Base-by-base conservation (phyloP, 1,140 invertebrate genomes). In the Danaus melanippus region DNA sequence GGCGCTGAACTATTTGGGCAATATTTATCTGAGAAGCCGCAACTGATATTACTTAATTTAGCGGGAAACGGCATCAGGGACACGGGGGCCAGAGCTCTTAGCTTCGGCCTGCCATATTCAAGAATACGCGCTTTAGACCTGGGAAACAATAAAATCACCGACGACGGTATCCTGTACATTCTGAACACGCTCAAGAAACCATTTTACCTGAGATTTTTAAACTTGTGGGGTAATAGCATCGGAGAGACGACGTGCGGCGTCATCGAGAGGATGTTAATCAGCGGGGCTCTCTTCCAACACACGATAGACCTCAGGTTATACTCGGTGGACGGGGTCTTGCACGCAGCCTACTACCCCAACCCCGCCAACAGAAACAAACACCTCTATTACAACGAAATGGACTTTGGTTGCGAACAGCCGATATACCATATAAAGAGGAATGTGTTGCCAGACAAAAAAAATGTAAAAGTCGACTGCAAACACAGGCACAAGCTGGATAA, bases 241-340 rank as follows among this genome's bases (percentile, higher is more conserved):
- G 78, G 74, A 0, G 73, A 81, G 48, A 42, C 42, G 8, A 73
- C 80, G 40, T 87, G 84, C 40, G 69, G 69, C 39, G 83, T 89
- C 40, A 66, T 91, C 6, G 56, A 88, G 51, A 76, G 88, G 66
- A 88, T 90, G 86, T 46, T 91, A 7, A n/a, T 62, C 8, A 88
- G 88, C 40, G 79, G 80, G 1, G 79, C 82, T 0, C 61, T 91
- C 1, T 71, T 81, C 12, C 89, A 90, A 71, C 77, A 88, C 12
- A 77, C 86, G 6, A 77, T 91, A 40, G 90, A 91, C 64, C 83
- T 90, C 0, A 84, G 84, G 68, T 61, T 90, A 6, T 91, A 90
- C 58, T 73, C 73, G 54, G 84, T 89, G 0, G 87, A 90, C 74
- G 81, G 76, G 0, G 63, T 76, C 11, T 70, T 86, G n/a, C 62